Evolutionary conservation across 37 sponge, comb jelly and placozoan species (phyloP).

Genomic region (Ephydatia muelleri): DNA sequence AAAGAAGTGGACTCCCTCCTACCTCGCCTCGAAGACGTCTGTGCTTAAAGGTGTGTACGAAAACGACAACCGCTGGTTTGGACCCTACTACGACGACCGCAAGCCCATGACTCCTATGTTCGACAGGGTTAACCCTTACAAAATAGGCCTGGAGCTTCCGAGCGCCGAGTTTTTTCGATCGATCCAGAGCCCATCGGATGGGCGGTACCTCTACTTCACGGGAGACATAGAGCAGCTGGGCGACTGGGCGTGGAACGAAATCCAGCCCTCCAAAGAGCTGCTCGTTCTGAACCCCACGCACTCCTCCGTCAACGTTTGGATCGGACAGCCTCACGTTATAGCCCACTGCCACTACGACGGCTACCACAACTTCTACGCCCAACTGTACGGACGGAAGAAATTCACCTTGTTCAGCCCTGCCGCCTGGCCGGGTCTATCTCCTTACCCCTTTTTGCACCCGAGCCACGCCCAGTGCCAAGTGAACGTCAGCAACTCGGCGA

Average conservation of each 20-base stretch:
- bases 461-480: constrained; percentile 91
- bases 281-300: constrained; percentile 63
- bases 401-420: constrained; percentile 74
- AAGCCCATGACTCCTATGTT: constrained; percentile 64
- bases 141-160: constrained; percentile 35
- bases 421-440: constrained; percentile 77
- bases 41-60: constrained; percentile 67
- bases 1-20: constrained; percentile 64
- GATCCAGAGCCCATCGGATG: constrained; percentile 32
- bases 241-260: constrained; percentile 73
- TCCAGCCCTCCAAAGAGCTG: constrained; percentile 78
- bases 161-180: constrained; percentile 60
- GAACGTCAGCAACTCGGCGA: constrained; percentile 54
- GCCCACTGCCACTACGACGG: constrained; percentile 95
- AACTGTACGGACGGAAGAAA: constrained; percentile 82
- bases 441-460: constrained; percentile 93
- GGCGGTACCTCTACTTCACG: constrained; percentile 70
- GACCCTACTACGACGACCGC: constrained; percentile 82
- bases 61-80: constrained; percentile 91
- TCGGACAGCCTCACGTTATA: constrained; percentile 88
- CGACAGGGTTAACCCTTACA: constrained; percentile 53
- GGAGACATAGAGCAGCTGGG: constrained; percentile 83
- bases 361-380: constrained; percentile 93
- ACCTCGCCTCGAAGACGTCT: constrained; percentile 49
- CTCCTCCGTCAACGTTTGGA: constrained; percentile 87